A percentile compares a stretch with the other conserved stretches of the same genome.
phyloP scores from a whole-genome alignment of 2,113 vertebrate genomes.

The Castor canadensis region DNA sequence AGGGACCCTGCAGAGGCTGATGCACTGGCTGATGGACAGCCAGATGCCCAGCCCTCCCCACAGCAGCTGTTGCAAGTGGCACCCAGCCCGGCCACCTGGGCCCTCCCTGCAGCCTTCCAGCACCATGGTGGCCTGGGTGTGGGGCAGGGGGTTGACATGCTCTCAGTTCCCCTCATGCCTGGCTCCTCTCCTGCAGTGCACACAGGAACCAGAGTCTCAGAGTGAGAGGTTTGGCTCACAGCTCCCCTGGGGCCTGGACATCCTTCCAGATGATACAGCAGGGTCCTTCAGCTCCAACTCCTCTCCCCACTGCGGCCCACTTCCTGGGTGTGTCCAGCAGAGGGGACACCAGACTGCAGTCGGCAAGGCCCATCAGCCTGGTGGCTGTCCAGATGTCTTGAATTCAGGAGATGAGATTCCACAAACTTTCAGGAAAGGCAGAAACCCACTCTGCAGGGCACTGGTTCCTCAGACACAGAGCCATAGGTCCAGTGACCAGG shows the following conservation, averaged over 20 bases:
- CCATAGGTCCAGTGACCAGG: not conserved
- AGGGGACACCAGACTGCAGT: not conserved
- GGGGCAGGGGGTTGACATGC: rapidly evolving
- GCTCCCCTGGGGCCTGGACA: not conserved
- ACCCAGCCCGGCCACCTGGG: too few species aligned
- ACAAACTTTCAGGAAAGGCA: not conserved
- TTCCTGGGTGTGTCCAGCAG: not conserved
- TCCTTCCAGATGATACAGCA: not conserved
- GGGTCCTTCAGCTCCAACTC: not conserved
- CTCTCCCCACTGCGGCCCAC: not conserved
- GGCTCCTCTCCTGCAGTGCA: not conserved
- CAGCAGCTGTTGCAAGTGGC: too few species aligned
- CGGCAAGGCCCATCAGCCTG: not conserved
- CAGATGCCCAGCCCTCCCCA: not conserved
- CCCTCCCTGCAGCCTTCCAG: not conserved
- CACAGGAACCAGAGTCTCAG: not conserved
- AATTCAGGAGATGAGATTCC: not conserved
- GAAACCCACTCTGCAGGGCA: not conserved
- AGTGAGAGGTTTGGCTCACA: rapidly evolving
- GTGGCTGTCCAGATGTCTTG: not conserved
- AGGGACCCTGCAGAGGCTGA: not conserved
- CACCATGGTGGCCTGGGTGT: not conserved
- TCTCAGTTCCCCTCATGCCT: not conserved
- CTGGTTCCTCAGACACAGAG: not conserved
- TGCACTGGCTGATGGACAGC: too few species aligned